Percentiles rank a stretch among this genome's conserved stretches.
These are phyloP conservation scores for Aulostomus chinensis DNA, from an alignment of 2,797 vertebrate species.

Conservation along the genomic window DNA sequence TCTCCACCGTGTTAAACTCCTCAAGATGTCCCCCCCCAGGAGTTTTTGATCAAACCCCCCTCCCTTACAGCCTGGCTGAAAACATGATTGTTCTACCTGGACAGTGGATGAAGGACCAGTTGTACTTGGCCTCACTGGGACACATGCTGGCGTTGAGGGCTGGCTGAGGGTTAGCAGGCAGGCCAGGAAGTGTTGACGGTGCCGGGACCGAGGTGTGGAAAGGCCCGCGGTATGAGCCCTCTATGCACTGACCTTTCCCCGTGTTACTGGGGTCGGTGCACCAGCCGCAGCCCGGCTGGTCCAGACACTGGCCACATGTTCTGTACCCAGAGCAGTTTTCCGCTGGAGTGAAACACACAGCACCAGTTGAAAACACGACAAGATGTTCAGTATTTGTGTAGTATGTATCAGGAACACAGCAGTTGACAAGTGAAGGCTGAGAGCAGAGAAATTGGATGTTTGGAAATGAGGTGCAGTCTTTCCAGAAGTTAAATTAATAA, in stretches of 20 bases:
- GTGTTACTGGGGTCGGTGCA: constrained; percentile 96
- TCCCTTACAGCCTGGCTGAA: too few species aligned
- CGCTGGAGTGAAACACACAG: constrained; percentile 55
- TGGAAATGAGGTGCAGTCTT: background rate
- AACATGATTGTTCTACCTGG: too few species aligned
- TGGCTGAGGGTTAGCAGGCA: constrained; percentile 74
- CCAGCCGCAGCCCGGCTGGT: constrained; percentile 97
- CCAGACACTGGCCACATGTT: constrained; percentile 92
- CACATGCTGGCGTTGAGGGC: constrained; percentile 92
- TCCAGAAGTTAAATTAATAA: background rate
- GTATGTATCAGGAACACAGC: background rate
- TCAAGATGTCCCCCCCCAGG: too few species aligned
- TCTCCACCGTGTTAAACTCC: too few species aligned
- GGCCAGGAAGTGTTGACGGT: constrained; percentile 78
- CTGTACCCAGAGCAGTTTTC: constrained; percentile 97
- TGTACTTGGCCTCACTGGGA: constrained; percentile 83
- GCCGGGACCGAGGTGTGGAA: constrained; percentile 83
- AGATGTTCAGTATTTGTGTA: too few species aligned
- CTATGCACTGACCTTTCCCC: constrained; percentile 92
- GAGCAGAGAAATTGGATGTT: background rate
- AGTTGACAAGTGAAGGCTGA: too few species aligned
- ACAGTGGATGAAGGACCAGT: constrained; percentile 98
- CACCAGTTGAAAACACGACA: too few species aligned
- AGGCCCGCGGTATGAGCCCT: constrained; percentile 91
- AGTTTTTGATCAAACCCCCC: too few species aligned